phyloP scores from a whole-genome alignment of 2,797 vertebrate species.

The Spinus olivaceus region DNA sequence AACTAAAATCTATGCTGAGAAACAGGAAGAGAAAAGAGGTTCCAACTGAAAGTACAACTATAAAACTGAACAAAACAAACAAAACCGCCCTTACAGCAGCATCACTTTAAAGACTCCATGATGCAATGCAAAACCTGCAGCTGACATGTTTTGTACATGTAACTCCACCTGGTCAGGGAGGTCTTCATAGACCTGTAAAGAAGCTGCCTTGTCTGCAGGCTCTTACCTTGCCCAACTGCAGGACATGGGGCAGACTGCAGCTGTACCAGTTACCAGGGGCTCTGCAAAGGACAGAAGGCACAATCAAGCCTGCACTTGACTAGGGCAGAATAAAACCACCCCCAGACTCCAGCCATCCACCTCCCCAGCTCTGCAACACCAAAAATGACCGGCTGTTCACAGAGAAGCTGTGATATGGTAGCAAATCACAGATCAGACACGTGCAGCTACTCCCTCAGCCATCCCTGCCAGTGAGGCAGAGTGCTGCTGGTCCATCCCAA shows the following conservation, averaged over 20 bases:
- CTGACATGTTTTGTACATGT: rapidly evolving
- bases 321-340: background rate
- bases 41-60: background rate
- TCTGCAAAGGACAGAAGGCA: background rate
- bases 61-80: background rate
- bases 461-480: background rate
- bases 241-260: background rate
- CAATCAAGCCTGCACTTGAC: rapidly evolving
- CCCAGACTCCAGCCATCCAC: background rate
- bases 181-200: background rate
- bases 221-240: background rate
- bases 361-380: background rate
- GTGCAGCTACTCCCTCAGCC: rapidly evolving
- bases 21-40: background rate
- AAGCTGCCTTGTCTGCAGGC: background rate
- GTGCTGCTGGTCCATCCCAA: background rate
- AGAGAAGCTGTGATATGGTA: rapidly evolving
- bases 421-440: background rate
- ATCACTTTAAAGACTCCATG: background rate
- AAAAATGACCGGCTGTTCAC: background rate
- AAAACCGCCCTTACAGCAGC: background rate
- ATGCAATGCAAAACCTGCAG: background rate
- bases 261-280: background rate
- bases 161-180: background rate
- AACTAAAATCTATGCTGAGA: background rate